phyloP scores from a whole-genome alignment of 2,888 invertebrate species.

The Eupithecia subumbrata region DNA sequence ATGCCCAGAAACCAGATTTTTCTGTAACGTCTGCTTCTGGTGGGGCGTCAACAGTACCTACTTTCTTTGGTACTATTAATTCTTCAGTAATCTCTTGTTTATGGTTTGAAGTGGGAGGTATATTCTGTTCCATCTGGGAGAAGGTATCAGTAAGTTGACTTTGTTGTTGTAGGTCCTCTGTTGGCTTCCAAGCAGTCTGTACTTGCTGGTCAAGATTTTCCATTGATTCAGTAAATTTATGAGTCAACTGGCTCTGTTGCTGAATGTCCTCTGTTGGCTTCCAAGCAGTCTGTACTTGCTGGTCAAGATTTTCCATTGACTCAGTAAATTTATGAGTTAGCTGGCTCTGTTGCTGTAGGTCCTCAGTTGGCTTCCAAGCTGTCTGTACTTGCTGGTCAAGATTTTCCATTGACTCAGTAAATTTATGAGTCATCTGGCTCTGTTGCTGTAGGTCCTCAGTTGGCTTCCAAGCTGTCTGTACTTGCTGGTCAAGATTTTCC shows the following conservation, averaged over 20 bases:
- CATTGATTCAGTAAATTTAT: conserved; percentile 22
- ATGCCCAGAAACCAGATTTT: conserved; percentile 83
- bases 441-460: conserved; percentile 26
- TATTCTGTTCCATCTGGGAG: conserved; percentile 15
- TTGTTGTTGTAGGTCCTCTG: conserved; percentile 29
- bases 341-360: conserved; percentile 26
- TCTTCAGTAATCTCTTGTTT: conserved; percentile 36
- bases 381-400: conserved; percentile 24
- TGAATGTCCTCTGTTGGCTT: conserved; percentile 25
- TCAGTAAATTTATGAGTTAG: conserved; percentile 28
- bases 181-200: conserved; percentile 27
- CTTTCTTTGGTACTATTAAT: conserved; percentile 39
- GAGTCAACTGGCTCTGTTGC: conserved; percentile 23
- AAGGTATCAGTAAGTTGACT: conserved; percentile 23
- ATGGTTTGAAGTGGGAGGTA: conserved; percentile 8
- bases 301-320: conserved; percentile 13
- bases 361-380: conserved; percentile 24
- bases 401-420: conserved; percentile 18
- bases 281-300: conserved; percentile 26
- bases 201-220: conserved; percentile 24
- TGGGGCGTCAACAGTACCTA: conserved; percentile 46
- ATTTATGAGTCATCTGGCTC: conserved; percentile 24
- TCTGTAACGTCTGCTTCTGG: conserved; percentile 54
- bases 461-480: conserved; percentile 26
- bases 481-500: conserved; percentile 19